Evolutionary conservation across 2,888 invertebrate species (phyloP).

Genomic region (Lacanobia oleracea): DNA sequence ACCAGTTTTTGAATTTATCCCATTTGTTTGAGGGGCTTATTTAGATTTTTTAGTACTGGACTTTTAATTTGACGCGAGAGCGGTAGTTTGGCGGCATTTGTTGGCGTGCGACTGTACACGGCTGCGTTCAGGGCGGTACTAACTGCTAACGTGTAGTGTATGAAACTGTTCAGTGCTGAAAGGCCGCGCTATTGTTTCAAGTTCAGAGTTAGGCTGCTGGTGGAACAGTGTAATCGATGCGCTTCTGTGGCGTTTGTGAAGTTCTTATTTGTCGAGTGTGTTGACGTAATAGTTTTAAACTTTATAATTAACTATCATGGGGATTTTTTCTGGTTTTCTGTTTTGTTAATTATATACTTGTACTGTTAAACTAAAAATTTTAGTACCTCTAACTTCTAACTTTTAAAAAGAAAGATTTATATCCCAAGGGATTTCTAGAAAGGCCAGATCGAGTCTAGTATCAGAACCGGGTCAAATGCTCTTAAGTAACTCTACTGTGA

Average conservation of each 20-base stretch:
- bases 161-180: conserved; percentile 34
- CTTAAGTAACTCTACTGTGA: too few species aligned
- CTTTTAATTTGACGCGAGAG: conserved; percentile 85
- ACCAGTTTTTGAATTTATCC: conserved; percentile 75
- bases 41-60: conserved; percentile 54
- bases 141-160: conserved; percentile 36
- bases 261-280: neutral
- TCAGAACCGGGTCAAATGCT: too few species aligned
- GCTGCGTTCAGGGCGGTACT: conserved; percentile 60
- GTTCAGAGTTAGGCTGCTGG: neutral
- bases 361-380: too few species aligned
- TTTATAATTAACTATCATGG: too few species aligned
- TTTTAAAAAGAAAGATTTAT: too few species aligned
- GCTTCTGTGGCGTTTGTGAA: conserved; percentile 3
- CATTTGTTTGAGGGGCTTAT: conserved; percentile 75
- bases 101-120: conserved; percentile 58
- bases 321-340: too few species aligned
- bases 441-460: too few species aligned
- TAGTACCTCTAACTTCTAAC: too few species aligned
- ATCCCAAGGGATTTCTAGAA: too few species aligned
- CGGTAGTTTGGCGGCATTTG: conserved; percentile 83
- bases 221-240: conserved; percentile 25
- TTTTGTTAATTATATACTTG: too few species aligned
- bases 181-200: conserved; percentile 19
- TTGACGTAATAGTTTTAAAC: neutral